Evolutionary conservation across 2,113 vertebrate species (phyloP), one percentile per base, ranked within the genome.

Genomic region (Misgurnus mizolepis): DNA sequence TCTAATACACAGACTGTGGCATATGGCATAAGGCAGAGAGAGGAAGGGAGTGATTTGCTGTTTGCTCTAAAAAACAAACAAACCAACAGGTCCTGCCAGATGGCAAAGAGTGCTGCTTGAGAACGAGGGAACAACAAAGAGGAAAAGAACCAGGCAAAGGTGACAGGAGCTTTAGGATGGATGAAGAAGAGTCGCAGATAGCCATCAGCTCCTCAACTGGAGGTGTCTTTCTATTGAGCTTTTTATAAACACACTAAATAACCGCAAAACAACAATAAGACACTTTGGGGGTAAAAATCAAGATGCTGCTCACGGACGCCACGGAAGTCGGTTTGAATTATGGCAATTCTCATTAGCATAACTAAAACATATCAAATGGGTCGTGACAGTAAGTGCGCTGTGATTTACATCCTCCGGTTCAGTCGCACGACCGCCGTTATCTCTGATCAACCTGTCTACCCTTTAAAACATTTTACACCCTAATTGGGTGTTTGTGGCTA

Each of bases 21-120:
- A 98, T 98, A 98, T 98, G 97, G 95, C 93, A 94, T 94, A 94
- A 96, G 95, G 93, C 89, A 89, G 93, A 94, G 95, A 95, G 94
- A 96, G 95, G 95, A 96, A 93, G 97, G 93, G 92, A 95, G 93
- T 96, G 94, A 95, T 98, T 98, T 97, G 95, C 96, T 97, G 96
- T 97, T 98, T 95, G 96, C 93, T 95, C 94, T 93, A 93, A 94
- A 98, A 98, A 98, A 97, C 95, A 98, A 98, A 98, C 94, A 98
- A 93, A 94, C 94, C 95, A 98, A 98, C 96, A 97, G 95, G 96
- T 97, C 95, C 92, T 94, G 94, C 94, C 97, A 98, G 96, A 98
- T 98, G 96, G 96, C 88, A 93, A 93, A 89, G 91, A 92, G 93
- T 82, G 82, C 79, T 68, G 75, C 91, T 50, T 39, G 53, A 68